These are phyloP conservation scores for Oenanthe oenanthe DNA, from an alignment of 2,113 vertebrate genomes.

Conservation along the genomic window DNA sequence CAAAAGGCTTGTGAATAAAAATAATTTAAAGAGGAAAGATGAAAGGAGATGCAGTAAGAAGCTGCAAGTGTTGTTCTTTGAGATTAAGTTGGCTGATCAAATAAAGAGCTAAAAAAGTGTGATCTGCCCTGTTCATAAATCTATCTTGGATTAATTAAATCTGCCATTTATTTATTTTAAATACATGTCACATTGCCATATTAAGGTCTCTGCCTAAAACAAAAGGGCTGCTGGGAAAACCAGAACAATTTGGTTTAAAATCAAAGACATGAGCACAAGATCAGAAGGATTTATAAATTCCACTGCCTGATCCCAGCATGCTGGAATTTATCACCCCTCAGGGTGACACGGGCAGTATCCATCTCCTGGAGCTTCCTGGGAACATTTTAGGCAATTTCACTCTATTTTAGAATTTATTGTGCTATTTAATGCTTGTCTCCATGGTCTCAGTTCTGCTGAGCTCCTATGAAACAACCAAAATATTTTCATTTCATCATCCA, in stretches of 20 bases:
- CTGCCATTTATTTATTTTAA: background rate
- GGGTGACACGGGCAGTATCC: background rate
- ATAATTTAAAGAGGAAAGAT: background rate
- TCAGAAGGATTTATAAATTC: background rate
- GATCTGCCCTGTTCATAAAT: background rate
- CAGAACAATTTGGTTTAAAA: background rate
- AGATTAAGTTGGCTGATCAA: slow-evolving; percentile 8
- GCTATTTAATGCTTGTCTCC: background rate
- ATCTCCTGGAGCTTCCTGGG: background rate
- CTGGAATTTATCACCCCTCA: background rate
- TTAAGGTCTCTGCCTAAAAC: background rate
- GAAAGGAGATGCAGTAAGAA: background rate
- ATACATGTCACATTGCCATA: background rate
- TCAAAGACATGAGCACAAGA: background rate
- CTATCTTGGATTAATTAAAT: slow-evolving; percentile 3
- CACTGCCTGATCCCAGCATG: background rate
- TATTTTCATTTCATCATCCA: background rate
- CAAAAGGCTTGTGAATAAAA: background rate
- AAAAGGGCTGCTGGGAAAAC: background rate
- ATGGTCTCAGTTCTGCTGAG: background rate
- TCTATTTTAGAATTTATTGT: background rate
- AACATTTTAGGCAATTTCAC: background rate
- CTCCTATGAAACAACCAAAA: background rate
- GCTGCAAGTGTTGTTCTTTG: background rate
- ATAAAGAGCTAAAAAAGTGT: background rate